These are phyloP conservation scores for Ostrea edulis DNA, from an alignment of 1,140 invertebrate species.

Conservation along the genomic window DNA sequence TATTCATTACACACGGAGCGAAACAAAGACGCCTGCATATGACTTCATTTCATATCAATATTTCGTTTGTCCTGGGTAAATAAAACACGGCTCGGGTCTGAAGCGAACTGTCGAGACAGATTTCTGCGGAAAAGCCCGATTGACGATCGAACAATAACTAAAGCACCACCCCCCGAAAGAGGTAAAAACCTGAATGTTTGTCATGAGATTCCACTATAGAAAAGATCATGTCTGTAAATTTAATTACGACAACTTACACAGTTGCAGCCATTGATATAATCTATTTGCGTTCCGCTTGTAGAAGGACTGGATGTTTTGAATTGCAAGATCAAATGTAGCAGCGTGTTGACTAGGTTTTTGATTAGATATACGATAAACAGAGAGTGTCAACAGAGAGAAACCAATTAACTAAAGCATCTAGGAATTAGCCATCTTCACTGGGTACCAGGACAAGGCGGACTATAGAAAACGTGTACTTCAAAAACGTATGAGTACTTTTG, in stretches of 20 bases:
- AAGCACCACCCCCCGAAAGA: not conserved
- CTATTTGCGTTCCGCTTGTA: conserved; percentile 6
- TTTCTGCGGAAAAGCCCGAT: not conserved
- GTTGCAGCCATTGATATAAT: conserved; percentile 24
- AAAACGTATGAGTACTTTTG: not conserved
- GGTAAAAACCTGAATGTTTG: conserved; percentile 5
- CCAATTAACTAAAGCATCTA: not conserved
- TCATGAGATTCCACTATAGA: conserved; percentile 24
- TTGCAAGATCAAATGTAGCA: conserved; percentile 34
- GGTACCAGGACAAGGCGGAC: not conserved
- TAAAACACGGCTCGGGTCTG: conserved; percentile 11
- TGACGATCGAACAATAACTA: conserved; percentile 1
- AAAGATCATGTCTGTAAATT: conserved; percentile 34
- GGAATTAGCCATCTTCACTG: not conserved
- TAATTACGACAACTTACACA: conserved; percentile 27
- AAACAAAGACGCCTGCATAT: conserved; percentile 30
- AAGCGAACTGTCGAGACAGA: conserved; percentile 16
- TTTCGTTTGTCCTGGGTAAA: conserved; percentile 23
- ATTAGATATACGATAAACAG: conserved; percentile 32
- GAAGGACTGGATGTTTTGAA: not conserved
- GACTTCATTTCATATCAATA: conserved; percentile 36
- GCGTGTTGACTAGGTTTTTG: not conserved
- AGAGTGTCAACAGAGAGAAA: not conserved
- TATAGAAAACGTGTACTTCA: not conserved
- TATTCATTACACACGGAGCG: conserved; percentile 27